A percentile compares a stretch with the other conserved stretches of the same genome.
phyloP scores from a whole-genome alignment of 2,113 vertebrate genomes.

The Nymphicus hollandicus region DNA sequence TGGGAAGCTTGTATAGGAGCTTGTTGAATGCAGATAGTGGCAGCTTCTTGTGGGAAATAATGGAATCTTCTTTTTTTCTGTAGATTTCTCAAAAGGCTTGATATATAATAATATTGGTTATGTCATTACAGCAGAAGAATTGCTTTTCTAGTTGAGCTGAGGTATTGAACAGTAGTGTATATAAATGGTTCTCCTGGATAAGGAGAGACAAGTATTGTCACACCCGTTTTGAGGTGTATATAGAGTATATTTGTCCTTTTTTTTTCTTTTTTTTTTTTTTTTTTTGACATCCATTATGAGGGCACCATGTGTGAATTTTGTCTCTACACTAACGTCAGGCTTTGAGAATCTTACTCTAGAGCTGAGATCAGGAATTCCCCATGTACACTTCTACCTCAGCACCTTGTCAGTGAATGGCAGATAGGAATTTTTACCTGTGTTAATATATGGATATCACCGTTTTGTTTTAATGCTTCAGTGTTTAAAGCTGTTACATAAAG shows the following conservation, averaged over 20 bases:
- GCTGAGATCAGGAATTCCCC: neutral
- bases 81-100: slow-evolving; percentile 8
- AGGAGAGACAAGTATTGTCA: neutral
- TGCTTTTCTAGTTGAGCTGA: slow-evolving; percentile 13
- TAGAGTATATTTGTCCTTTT: neutral
- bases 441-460: neutral
- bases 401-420: neutral
- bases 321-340: neutral
- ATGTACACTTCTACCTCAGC: neutral
- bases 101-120: neutral
- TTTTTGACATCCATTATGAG: neutral
- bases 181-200: slow-evolving; percentile 12
- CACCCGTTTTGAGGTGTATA: neutral
- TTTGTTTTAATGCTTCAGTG: neutral
- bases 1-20: neutral
- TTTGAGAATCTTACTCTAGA: neutral
- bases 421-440: neutral
- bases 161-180: neutral
- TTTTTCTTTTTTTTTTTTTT: neutral
- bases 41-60: slow-evolving; percentile 1
- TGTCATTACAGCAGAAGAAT: slow-evolving; percentile 6
- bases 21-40: neutral
- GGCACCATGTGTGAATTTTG: neutral
- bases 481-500: slow-evolving; percentile 31
- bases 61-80: slow-evolving; percentile 1